phyloP scores from a whole-genome alignment of 2,888 invertebrate genomes.

The Phania funesta region DNA sequence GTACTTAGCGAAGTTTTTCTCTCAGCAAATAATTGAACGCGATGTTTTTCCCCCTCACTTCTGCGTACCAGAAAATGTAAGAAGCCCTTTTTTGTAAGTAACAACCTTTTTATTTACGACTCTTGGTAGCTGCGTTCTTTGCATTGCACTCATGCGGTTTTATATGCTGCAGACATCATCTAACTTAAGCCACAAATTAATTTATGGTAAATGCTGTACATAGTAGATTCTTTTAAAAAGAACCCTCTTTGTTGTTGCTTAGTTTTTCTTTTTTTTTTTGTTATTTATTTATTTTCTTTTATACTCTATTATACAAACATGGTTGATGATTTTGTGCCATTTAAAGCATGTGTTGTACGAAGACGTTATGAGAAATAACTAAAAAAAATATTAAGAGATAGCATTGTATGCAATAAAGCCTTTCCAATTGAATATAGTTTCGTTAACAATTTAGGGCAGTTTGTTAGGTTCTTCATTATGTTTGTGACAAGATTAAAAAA shows the following conservation, averaged over 20 bases:
- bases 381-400: background rate
- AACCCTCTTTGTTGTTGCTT: constrained; percentile 27
- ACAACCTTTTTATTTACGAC: constrained; percentile 23
- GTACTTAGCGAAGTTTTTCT: background rate
- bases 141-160: constrained; percentile 18
- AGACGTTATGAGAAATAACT: background rate
- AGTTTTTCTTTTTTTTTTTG: constrained; percentile 9
- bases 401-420: background rate
- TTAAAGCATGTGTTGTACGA: constrained; percentile 52
- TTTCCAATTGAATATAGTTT: background rate
- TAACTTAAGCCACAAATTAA: constrained; percentile 67
- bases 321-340: constrained; percentile 62
- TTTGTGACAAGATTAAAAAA: background rate
- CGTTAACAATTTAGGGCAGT: background rate
- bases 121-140: background rate
- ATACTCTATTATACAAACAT: constrained; percentile 52
- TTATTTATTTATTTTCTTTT: constrained; percentile 53
- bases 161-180: constrained; percentile 47
- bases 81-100: constrained; percentile 36
- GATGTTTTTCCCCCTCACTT: background rate
- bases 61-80: background rate
- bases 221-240: constrained; percentile 42
- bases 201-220: constrained; percentile 70
- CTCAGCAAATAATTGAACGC: background rate
- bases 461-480: background rate